Evolutionary conservation across 37 sponge, comb jelly and placozoan genomes (phyloP).

Genomic region (Ephydatia muelleri): DNA sequence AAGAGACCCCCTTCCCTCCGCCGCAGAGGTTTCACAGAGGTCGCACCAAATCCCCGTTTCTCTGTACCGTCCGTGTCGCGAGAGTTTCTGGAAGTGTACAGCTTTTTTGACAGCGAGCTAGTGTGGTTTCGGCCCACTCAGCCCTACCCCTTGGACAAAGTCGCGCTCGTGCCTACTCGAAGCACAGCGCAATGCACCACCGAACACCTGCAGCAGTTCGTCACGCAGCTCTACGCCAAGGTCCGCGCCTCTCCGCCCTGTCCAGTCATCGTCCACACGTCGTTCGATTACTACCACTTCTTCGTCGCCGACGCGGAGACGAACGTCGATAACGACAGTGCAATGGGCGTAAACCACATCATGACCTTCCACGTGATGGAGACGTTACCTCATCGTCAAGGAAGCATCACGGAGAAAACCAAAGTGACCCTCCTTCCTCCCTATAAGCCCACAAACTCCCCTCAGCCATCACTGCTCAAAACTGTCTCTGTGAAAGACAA

Average conservation of each 20-base stretch:
- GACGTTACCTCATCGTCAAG: slow-evolving; percentile 45
- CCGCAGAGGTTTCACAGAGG: background rate
- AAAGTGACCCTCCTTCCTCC: slow-evolving; percentile 45
- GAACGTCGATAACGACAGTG: background rate
- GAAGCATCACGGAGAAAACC: slow-evolving; percentile 45
- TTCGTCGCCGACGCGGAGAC: background rate
- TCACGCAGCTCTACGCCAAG: slow-evolving; percentile 29
- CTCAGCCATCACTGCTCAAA: background rate
- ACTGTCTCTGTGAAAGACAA: background rate
- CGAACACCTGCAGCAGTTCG: background rate
- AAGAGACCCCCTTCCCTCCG: background rate
- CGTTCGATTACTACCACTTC: background rate
- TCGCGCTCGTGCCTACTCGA: slow-evolving; percentile 9
- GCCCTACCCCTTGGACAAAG: slow-evolving; percentile 38
- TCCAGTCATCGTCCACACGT: background rate
- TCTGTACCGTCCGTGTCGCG: slow-evolving; percentile 19
- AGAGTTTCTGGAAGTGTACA: slow-evolving; percentile 29
- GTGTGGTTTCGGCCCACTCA: slow-evolving; percentile 50
- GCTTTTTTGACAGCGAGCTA: slow-evolving; percentile 38
- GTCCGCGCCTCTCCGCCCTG: background rate
- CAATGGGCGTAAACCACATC: background rate
- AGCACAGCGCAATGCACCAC: background rate
- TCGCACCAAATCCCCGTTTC: background rate
- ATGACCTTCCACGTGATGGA: slow-evolving; percentile 35
- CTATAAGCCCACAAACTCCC: background rate